Conservation (phyloP, 2,888 invertebrate species). For the Hedya salicella region DNA sequence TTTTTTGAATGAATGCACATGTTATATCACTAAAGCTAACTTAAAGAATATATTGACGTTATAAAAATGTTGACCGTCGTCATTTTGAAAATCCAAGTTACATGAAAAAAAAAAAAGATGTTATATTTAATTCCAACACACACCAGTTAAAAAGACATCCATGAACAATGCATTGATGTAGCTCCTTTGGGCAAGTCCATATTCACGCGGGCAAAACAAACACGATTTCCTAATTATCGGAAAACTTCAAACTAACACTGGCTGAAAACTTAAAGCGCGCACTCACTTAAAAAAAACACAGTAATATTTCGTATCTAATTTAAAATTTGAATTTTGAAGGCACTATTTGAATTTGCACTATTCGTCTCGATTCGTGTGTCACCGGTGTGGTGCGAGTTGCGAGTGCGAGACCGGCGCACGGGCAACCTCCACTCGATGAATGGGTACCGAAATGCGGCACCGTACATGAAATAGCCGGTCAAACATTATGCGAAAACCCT, state of each 20-base stretch:
- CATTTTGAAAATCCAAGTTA: too few relatives aligned
- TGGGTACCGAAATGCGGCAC: conserved; percentile 83
- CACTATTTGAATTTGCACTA: conserved; percentile 64
- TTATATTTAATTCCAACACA: conserved; percentile 56
- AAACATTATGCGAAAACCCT: conserved; percentile 83
- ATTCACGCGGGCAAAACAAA: conserved; percentile 73
- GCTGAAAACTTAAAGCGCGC: conserved; percentile 60
- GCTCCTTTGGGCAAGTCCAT: conserved; percentile 82
- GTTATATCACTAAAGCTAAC: too few relatives aligned
- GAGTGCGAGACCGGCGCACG: conserved; percentile 80
- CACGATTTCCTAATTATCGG: conserved; percentile 51
- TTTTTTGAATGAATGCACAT: too few relatives aligned
- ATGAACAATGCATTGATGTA: conserved; percentile 84
- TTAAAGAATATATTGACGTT: too few relatives aligned
- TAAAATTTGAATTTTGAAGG: conserved; percentile 54
- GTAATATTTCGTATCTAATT: conserved; percentile 33
- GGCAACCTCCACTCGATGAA: conserved; percentile 83
- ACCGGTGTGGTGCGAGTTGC: conserved; percentile 70
- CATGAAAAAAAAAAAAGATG: too few relatives aligned
- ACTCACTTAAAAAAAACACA: conserved; percentile 48
- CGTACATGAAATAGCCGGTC: conserved; percentile 83
- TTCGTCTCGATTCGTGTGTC: conserved; percentile 65
- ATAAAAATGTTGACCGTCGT: too few relatives aligned
- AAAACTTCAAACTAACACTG: conserved; percentile 57
- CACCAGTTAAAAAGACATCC: conserved; percentile 85